Conservation (phyloP, 30 jellyfish, hydroid and myxozoan genomes). For the Hydractinia echinata region DNA sequence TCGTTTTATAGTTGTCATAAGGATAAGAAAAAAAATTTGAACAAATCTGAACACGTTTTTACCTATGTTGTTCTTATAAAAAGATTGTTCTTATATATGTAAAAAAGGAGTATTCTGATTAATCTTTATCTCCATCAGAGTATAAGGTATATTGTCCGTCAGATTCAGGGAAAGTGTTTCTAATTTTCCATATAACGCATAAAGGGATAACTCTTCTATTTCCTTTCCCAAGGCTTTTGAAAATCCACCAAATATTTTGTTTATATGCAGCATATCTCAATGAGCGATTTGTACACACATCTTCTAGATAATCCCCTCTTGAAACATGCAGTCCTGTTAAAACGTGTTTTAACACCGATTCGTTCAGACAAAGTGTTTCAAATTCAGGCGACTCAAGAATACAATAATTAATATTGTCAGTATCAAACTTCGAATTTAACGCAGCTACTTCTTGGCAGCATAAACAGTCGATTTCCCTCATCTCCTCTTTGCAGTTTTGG, state of each 20-base stretch:
- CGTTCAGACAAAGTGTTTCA: neutral
- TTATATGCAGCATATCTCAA: neutral
- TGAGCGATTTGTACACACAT: neutral
- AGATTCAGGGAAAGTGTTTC: neutral
- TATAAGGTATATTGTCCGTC: conserved; percentile 12
- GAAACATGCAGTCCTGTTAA: neutral
- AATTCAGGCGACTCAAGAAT: neutral
- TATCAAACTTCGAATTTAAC: neutral
- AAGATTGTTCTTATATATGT: neutral
- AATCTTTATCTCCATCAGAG: neutral
- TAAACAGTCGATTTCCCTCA: conserved; percentile 15
- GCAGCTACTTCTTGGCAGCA: conserved; percentile 16
- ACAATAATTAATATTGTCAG: neutral
- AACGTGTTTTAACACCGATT: neutral
- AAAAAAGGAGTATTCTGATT: neutral
- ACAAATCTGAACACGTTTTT: too few relatives aligned
- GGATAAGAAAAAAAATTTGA: too few relatives aligned
- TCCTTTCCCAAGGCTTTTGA: neutral
- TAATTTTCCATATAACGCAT: neutral
- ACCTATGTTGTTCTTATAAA: neutral
- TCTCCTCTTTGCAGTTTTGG: conserved; percentile 10
- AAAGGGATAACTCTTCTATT: neutral
- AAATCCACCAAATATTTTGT: neutral
- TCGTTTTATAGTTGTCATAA: too few relatives aligned
- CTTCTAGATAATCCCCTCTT: neutral